A percentile compares a stretch with the other conserved stretches of the same genome.
These are phyloP conservation scores for Myxocyprinus asiaticus DNA, from an alignment of 2,113 vertebrate species.

Conservation along the genomic window DNA sequence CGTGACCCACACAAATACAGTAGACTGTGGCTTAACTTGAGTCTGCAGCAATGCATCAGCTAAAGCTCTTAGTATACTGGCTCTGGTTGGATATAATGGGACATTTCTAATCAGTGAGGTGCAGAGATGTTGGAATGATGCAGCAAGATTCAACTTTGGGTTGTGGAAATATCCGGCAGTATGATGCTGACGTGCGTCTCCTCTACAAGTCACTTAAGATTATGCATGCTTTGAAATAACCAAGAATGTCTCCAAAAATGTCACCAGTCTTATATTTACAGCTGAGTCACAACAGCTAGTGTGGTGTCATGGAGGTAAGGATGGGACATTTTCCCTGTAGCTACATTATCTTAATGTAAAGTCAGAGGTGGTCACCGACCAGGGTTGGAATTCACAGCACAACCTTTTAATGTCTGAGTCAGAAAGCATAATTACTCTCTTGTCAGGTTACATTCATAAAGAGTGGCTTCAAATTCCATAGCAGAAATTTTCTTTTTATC, in stretches of 20 bases:
- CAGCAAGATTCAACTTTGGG: background rate
- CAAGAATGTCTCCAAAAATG: constrained; percentile 26
- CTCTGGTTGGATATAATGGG: background rate
- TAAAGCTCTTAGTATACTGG: background rate
- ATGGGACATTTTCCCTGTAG: constrained; percentile 6
- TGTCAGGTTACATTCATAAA: constrained; percentile 24
- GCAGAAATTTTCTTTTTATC: constrained; percentile 7
- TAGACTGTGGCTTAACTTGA: background rate
- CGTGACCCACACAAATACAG: constrained; percentile 10
- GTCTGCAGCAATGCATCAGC: background rate
- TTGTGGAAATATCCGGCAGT: constrained; percentile 11
- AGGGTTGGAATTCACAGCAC: constrained; percentile 20
- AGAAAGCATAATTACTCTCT: constrained; percentile 25
- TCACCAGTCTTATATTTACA: constrained; percentile 1
- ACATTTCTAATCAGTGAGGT: background rate
- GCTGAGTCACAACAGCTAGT: constrained; percentile 32
- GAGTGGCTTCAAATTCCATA: constrained; percentile 8
- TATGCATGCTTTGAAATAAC: constrained; percentile 15
- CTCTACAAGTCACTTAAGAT: constrained; percentile 1
- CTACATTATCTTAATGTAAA: constrained; percentile 32
- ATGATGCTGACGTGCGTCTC: background rate
- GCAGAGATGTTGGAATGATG: constrained; percentile 1
- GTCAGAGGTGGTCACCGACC: constrained; percentile 11
- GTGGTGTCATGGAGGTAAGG: constrained; percentile 5
- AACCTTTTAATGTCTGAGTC: constrained; percentile 23